Evolutionary conservation across 2,888 invertebrate species (phyloP).

Genomic region (Salpingus planirostris): DNA sequence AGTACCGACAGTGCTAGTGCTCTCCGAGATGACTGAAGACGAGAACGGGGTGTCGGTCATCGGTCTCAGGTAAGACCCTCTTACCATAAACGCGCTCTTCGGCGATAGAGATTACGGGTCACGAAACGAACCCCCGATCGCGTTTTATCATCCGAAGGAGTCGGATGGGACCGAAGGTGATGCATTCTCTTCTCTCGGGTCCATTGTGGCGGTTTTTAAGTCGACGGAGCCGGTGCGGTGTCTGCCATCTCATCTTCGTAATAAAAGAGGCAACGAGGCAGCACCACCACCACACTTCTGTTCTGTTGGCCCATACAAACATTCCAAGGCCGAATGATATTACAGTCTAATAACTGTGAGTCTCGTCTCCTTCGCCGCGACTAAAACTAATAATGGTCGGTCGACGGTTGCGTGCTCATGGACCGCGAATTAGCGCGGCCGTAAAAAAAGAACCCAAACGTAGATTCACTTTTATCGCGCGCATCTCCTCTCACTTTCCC

Average conservation of each 20-base stretch:
- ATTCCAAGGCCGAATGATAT: slow-evolving; percentile 35
- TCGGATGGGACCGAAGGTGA: too few species aligned
- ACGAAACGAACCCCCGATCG: too few species aligned
- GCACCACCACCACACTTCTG: slow-evolving; percentile 1
- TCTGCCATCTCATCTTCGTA: slow-evolving; percentile 6
- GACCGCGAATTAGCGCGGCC: too few species aligned
- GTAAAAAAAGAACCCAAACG: too few species aligned
- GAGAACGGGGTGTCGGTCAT: slow-evolving; percentile 59
- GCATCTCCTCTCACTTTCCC: too few species aligned
- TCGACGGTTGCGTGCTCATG: slow-evolving; percentile 1
- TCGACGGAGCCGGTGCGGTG: slow-evolving; percentile 5
- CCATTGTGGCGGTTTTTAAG: not conserved
- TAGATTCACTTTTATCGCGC: too few species aligned
- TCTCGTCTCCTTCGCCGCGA: slow-evolving; percentile 13
- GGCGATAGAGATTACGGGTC: too few species aligned
- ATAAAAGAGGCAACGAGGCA: too few species aligned
- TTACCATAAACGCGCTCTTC: too few species aligned
- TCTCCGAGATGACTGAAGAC: slow-evolving; percentile 61
- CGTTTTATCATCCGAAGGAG: too few species aligned
- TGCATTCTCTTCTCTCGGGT: too few species aligned
- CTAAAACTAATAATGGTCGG: slow-evolving; percentile 10
- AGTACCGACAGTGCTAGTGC: slow-evolving; percentile 58
- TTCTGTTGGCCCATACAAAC: slow-evolving; percentile 31
- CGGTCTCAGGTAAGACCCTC: slow-evolving; percentile 55
- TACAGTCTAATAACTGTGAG: slow-evolving; percentile 27